Conservation (phyloP, 2,797 vertebrate genomes). For the Sorex maritimensis region DNA sequence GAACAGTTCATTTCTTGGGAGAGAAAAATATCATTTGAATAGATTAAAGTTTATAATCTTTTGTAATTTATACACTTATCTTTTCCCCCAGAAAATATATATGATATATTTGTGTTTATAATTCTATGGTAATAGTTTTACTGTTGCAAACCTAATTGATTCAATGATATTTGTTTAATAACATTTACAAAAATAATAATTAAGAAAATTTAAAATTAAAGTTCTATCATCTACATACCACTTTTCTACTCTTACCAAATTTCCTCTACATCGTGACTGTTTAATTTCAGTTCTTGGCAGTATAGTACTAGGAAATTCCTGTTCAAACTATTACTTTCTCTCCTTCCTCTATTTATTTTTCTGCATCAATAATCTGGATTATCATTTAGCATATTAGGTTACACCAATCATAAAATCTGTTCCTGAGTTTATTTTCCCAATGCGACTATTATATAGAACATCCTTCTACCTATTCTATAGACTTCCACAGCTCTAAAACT, state of each 20-base stretch:
- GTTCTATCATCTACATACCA: not conserved
- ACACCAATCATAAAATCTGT: not conserved
- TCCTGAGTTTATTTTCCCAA: not conserved
- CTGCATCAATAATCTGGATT: not conserved
- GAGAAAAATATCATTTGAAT: constrained; percentile 58
- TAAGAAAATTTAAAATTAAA: not conserved
- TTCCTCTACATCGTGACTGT: not conserved
- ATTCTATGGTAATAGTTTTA: constrained; percentile 28
- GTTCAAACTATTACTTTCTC: not conserved
- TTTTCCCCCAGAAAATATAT: not conserved
- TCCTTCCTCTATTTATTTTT: not conserved
- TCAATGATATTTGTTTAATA: not conserved
- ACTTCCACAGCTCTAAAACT: not conserved
- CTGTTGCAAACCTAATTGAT: not conserved
- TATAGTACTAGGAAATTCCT: not conserved
- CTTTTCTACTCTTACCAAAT: not conserved
- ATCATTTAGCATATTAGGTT: not conserved
- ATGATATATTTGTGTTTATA: not conserved
- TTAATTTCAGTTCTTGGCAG: constrained; percentile 21
- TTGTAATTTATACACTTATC: constrained; percentile 46
- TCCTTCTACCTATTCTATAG: not conserved
- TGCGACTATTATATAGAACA: not conserved
- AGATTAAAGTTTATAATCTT: constrained; percentile 70
- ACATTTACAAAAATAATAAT: no score
- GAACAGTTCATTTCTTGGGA: constrained; percentile 68